Evolutionary conservation across 1,140 invertebrate genomes (phyloP).

Genomic region (Lepeophtheirus salmonis): DNA sequence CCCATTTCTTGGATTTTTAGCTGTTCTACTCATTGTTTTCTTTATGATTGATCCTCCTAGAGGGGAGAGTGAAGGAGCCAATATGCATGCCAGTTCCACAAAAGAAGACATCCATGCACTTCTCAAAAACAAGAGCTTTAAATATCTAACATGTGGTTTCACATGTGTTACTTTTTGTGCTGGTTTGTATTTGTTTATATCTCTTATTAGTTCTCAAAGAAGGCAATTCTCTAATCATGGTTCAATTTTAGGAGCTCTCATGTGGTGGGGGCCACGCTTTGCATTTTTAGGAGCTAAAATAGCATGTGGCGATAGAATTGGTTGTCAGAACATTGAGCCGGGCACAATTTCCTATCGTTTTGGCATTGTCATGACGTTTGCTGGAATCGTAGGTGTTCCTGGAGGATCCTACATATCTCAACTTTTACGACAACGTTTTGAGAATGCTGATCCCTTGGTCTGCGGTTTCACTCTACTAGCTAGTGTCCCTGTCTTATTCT

Average conservation of each 20-base stretch:
- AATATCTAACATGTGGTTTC: conserved; percentile 78
- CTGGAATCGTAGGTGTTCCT: conserved; percentile 79
- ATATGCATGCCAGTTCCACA: conserved; percentile 22
- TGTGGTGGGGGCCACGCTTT: conserved; percentile 87
- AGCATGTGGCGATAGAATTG: conserved; percentile 11
- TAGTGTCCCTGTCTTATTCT: conserved; percentile 64
- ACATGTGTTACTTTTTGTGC: conserved; percentile 92
- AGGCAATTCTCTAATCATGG: no score
- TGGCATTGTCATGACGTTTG: conserved; percentile 74
- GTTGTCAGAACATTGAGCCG: conserved; percentile 25
- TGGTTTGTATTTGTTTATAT: conserved; percentile 33
- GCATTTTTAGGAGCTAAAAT: conserved; percentile 24
- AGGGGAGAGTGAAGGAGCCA: conserved; percentile 62
- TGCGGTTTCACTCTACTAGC: conserved; percentile 69
- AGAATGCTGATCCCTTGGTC: conserved; percentile 60
- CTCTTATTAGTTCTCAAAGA: no score
- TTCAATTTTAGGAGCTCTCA: conserved; percentile 49
- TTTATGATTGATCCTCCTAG: conserved; percentile 67
- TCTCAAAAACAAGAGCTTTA: conserved; percentile 43
- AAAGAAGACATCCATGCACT: conserved; percentile 5
- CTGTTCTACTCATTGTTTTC: conserved; percentile 56
- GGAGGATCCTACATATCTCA: conserved; percentile 58
- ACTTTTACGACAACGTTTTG: conserved; percentile 35
- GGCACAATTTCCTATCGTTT: conserved; percentile 70
- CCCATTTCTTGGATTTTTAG: conserved; percentile 59